Conservation (phyloP, 2,888 invertebrate species). For the Aporophyla nigra region DNA sequence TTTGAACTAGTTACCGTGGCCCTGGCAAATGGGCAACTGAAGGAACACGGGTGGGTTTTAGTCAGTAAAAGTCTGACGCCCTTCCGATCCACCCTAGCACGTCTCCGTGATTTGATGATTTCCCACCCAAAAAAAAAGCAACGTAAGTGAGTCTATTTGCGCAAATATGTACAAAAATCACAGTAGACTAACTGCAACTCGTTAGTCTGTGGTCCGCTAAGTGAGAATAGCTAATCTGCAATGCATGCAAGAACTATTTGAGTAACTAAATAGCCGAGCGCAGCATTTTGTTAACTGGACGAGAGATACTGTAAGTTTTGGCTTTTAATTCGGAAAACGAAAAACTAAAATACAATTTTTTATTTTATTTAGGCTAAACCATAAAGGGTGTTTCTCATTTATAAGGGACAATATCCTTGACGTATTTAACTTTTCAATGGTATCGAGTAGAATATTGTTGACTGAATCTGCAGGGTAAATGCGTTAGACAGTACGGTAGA, state of each 20-base stretch:
- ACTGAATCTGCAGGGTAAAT: not conserved
- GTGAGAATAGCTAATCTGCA: slow-evolving; percentile 74
- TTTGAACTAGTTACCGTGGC: too few species aligned
- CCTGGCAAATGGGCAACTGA: too few species aligned
- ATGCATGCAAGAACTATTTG: slow-evolving; percentile 81
- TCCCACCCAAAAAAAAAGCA: too few species aligned
- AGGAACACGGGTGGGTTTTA: too few species aligned
- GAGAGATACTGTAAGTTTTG: slow-evolving; percentile 24
- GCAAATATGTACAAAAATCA: not conserved
- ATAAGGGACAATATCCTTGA: too few species aligned
- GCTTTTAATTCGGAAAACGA: slow-evolving; percentile 31
- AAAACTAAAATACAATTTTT: not conserved
- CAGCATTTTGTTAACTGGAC: slow-evolving; percentile 66
- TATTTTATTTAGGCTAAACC: not conserved
- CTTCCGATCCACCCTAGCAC: too few species aligned
- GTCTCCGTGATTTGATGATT: too few species aligned
- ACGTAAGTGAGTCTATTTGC: not conserved
- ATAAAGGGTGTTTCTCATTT: not conserved
- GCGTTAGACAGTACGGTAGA: too few species aligned
- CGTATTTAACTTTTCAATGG: not conserved
- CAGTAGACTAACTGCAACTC: slow-evolving; percentile 28
- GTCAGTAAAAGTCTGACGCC: too few species aligned
- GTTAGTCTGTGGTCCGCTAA: slow-evolving; percentile 61
- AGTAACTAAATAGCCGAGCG: slow-evolving; percentile 70
- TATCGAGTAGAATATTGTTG: not conserved